Evolutionary conservation across 2,113 vertebrate species (phyloP).

Genomic region (Haplochromis burtoni): DNA sequence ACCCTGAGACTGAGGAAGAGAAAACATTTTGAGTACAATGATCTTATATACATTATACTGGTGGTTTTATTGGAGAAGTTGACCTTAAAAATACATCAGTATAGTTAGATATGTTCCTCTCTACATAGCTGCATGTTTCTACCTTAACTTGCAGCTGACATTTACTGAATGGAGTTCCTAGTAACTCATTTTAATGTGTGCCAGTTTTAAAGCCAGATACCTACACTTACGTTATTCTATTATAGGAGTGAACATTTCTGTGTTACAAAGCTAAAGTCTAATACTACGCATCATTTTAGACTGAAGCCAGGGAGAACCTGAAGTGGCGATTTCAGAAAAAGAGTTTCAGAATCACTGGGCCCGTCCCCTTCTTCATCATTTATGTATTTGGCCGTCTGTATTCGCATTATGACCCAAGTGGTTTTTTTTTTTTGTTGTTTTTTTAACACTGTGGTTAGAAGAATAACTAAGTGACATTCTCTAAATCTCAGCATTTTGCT

Average conservation of each 20-base stretch:
- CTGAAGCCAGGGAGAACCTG: neutral
- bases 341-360: neutral
- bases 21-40: neutral
- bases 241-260: neutral
- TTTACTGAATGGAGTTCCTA: neutral
- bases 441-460: neutral
- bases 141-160: neutral
- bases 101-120: neutral
- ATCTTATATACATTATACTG: neutral
- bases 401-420: neutral
- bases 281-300: neutral
- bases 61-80: neutral
- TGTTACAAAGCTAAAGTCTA: neutral
- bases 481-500: neutral
- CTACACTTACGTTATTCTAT: neutral
- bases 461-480: neutral
- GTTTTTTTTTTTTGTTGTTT: accelerated
- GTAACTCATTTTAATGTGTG: neutral
- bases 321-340: neutral
- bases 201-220: neutral
- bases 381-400: neutral
- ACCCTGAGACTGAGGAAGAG: slow-evolving; percentile 50
- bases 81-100: neutral
- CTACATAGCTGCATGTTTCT: neutral
- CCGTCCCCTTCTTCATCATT: neutral